Percentiles rank a stretch among this genome's conserved stretches.
phyloP scores from a whole-genome alignment of 2,888 invertebrate species.

The Marasmarcha lunaedactyla region DNA sequence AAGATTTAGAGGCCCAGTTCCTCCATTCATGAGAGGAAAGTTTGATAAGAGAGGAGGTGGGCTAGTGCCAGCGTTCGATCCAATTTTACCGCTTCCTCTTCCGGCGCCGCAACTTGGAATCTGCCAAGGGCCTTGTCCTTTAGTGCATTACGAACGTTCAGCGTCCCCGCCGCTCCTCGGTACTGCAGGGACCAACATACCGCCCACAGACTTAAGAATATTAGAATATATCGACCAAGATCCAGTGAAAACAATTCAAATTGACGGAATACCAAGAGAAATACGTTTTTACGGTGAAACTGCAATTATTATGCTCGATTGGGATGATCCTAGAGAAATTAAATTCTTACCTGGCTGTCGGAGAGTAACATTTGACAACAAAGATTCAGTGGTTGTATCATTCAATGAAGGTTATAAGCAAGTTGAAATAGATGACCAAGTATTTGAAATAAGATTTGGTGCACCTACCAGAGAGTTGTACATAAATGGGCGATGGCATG shows the following conservation, averaged over 20 bases:
- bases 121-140: conserved; percentile 43
- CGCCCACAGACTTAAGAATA: conserved; percentile 43
- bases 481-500: conserved; percentile 90
- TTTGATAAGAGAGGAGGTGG: conserved; percentile 41
- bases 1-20: conserved; percentile 37
- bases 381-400: conserved; percentile 73
- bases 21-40: conserved; percentile 41
- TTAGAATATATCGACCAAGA: conserved; percentile 68
- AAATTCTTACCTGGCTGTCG: conserved; percentile 85
- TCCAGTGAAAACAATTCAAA: conserved; percentile 82
- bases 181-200: conserved; percentile 39
- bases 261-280: conserved; percentile 84
- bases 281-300: conserved; percentile 89
- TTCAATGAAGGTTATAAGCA: conserved; percentile 81
- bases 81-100: conserved; percentile 32
- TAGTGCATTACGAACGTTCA: conserved; percentile 39
- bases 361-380: conserved; percentile 81
- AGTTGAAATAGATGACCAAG: conserved; percentile 78
- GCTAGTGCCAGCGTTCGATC: conserved; percentile 35
- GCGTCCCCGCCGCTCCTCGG: conserved; percentile 49
- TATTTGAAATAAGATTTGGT: conserved; percentile 87
- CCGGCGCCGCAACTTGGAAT: conserved; percentile 47
- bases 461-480: conserved; percentile 92
- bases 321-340: conserved; percentile 88
- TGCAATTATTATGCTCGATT: conserved; percentile 86